Evolutionary conservation across 2,888 invertebrate genomes (phyloP).

Genomic region (Microchrysa polita): DNA sequence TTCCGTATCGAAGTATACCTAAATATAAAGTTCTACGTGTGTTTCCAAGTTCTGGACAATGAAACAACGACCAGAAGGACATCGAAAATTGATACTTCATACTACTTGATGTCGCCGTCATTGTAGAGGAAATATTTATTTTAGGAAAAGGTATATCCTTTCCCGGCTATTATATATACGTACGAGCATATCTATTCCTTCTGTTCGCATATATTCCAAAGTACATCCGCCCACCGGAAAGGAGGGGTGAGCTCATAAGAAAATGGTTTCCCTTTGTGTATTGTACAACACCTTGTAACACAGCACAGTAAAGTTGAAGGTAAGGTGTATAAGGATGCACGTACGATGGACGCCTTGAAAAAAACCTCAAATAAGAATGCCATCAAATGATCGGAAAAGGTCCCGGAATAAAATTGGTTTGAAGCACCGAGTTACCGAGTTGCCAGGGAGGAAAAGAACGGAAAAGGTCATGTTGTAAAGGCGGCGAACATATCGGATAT

Average conservation of each 20-base stretch:
- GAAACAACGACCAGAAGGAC: constrained; percentile 4
- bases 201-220: neutral
- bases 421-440: neutral
- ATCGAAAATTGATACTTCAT: constrained; percentile 39
- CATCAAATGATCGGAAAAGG: constrained; percentile 21
- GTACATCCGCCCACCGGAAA: neutral
- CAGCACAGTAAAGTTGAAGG: neutral
- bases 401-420: constrained; percentile 25
- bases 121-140: constrained; percentile 33
- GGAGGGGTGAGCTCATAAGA: neutral
- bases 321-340: constrained; percentile 7
- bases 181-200: neutral
- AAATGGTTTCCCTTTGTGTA: constrained; percentile 1
- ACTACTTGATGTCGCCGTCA: constrained; percentile 34
- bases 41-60: neutral
- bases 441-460: neutral
- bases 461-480: constrained; percentile 25
- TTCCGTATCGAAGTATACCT: neutral
- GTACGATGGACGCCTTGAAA: neutral
- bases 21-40: neutral
- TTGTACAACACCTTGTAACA: neutral
- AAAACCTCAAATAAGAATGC: constrained; percentile 17
- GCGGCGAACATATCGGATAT: constrained; percentile 2
- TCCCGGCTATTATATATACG: neutral
- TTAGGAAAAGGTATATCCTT: constrained; percentile 20